phyloP scores from a whole-genome alignment of 2,797 vertebrate species.

The Crocodylus rhombifer region DNA sequence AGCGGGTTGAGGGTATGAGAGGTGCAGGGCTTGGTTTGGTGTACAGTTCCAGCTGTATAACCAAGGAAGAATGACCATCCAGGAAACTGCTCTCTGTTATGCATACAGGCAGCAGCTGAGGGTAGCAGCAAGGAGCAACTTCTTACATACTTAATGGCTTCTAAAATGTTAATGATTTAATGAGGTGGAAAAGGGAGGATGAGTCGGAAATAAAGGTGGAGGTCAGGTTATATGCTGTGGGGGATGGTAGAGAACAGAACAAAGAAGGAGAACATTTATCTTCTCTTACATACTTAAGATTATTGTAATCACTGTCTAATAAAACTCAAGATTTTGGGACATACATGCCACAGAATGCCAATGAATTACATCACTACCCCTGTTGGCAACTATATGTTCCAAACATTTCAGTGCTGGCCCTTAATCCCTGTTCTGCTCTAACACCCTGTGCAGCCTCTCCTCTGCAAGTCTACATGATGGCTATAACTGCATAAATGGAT shows the following conservation, averaged over 20 bases:
- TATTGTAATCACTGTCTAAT: background rate
- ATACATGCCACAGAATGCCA: background rate
- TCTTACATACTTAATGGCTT: no score
- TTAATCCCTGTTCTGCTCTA: background rate
- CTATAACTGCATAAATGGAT: background rate
- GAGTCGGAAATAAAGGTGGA: background rate
- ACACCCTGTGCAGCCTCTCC: background rate
- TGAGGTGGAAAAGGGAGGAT: background rate
- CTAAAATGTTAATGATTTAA: no score
- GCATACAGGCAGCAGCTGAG: no score
- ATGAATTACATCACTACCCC: background rate
- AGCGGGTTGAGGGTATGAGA: no score
- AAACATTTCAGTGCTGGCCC: background rate
- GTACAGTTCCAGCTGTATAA: no score
- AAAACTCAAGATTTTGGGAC: background rate
- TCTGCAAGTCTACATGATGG: background rate
- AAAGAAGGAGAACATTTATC: background rate
- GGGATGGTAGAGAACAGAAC: background rate
- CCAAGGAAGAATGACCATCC: no score
- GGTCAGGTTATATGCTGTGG: background rate
- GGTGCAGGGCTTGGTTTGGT: no score
- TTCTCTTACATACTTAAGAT: background rate
- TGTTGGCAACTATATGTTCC: background rate
- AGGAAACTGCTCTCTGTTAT: no score
- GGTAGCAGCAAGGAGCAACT: no score